A percentile compares a stretch with the other conserved stretches of the same genome.
Evolutionary conservation across 2,888 invertebrate species (phyloP).

Genomic region (Noctua pronuba): DNA sequence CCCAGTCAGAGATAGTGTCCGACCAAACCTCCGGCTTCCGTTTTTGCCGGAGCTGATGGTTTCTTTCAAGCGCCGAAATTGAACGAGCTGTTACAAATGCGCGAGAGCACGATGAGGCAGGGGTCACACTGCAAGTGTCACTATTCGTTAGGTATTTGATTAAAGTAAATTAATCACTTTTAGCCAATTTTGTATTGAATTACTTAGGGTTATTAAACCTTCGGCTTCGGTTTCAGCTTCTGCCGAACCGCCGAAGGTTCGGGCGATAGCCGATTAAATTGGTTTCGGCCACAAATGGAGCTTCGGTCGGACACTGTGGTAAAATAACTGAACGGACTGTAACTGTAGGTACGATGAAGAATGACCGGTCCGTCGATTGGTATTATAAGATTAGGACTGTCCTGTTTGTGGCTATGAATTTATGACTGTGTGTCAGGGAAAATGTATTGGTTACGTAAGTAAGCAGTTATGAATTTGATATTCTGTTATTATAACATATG

Average conservation of each 20-base stretch:
- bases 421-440: conserved; percentile 16
- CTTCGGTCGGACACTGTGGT: background rate
- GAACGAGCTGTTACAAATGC: background rate
- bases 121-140: background rate
- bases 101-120: too few relatives aligned
- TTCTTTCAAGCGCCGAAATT: too few relatives aligned
- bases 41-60: background rate
- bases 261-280: too few relatives aligned
- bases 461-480: background rate
- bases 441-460: background rate
- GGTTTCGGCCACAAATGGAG: background rate
- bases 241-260: too few relatives aligned
- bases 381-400: background rate
- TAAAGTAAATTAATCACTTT: too few relatives aligned
- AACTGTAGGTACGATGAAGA: conserved; percentile 9
- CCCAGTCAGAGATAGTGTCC: too few relatives aligned
- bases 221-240: background rate
- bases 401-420: conserved; percentile 10
- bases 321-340: background rate
- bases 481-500: background rate
- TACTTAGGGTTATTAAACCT: background rate
- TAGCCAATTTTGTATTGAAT: too few relatives aligned
- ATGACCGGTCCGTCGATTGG: conserved; percentile 14
- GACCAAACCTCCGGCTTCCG: too few relatives aligned
- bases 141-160: background rate